Conservation (phyloP, 2,797 vertebrate genomes). For the Numenius phaeopus region DNA sequence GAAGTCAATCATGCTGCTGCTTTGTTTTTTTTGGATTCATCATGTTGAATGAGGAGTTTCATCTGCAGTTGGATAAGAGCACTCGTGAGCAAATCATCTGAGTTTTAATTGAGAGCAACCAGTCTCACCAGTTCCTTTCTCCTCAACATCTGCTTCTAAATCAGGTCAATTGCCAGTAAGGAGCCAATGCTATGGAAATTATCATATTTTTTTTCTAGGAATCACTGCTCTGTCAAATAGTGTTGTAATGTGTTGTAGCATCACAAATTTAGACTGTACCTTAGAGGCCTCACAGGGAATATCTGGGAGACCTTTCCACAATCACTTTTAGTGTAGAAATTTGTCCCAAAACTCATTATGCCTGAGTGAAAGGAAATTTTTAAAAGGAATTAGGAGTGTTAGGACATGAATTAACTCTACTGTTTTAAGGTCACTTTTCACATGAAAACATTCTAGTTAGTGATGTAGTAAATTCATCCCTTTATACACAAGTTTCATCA, state of each 20-base stretch:
- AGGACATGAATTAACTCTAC: background rate
- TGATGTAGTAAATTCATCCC: background rate
- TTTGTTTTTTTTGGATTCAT: background rate
- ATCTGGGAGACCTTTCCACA: background rate
- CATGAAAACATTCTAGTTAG: background rate
- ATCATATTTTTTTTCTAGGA: background rate
- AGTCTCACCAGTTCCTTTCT: background rate
- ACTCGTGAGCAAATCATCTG: background rate
- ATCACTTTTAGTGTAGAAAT: background rate
- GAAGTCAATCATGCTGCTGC: background rate
- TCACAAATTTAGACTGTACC: background rate
- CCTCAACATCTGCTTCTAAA: background rate
- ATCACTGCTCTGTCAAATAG: background rate
- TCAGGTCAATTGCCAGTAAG: background rate
- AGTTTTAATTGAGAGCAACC: background rate
- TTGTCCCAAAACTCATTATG: background rate
- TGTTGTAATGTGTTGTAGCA: background rate
- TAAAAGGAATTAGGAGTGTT: background rate
- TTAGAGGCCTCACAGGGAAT: background rate
- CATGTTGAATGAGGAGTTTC: background rate
- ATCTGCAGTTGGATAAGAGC: background rate
- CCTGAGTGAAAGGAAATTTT: background rate
- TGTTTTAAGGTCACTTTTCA: background rate
- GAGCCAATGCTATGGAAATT: background rate
- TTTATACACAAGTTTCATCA: background rate